Base-by-base conservation (phyloP, 2,888 invertebrate genomes). In the Mythimna impura region DNA sequence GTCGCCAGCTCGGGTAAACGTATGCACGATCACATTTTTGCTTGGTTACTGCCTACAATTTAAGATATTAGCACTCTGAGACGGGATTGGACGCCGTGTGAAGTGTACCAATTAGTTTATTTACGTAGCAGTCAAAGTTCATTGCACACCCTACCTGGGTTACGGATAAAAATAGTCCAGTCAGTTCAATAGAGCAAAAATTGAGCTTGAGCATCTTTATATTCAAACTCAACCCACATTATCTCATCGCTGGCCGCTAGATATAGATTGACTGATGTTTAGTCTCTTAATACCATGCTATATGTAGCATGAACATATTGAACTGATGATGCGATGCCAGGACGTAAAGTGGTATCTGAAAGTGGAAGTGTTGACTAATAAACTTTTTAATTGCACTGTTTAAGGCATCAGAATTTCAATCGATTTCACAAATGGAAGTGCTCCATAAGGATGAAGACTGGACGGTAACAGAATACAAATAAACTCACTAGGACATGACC, bases 91-190 rank as follows among this genome's bases (percentile, higher is more conserved):
- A 61, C 72, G 74, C 77, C 78, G 80, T 85, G 84, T 83, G 83
- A 83, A 85, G 76, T 66, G 80, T 80, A 78, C 86, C 83, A 86
- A 87, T 88, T 83, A 88, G 87, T 90, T 88, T 91, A 90, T 90
- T 92, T 88, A 88, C 88, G 91, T 91, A 88, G 89, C 90, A 91
- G 93, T 91, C 92, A 91, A 90, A 93, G 93, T 92, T 93, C 93
- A 92, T 78, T 84, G 89, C 87, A 88, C 88, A 90, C 88, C 90
- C 87, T 83, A 86, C 76, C 81, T 85, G 80, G 78, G 82, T 81
- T 76, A 66, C 58, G 77, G 77, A 82, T 88, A 88, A 85, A 89
- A 88, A 89, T 90, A 91, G 87, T 69, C 81, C 79, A 84, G 87
- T 85, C 85, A 89, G 86, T 87, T 88, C 76, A 76, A 75, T 76